phyloP scores from a whole-genome alignment of 2,888 invertebrate species.

The Chrysolina oricalcia region DNA sequence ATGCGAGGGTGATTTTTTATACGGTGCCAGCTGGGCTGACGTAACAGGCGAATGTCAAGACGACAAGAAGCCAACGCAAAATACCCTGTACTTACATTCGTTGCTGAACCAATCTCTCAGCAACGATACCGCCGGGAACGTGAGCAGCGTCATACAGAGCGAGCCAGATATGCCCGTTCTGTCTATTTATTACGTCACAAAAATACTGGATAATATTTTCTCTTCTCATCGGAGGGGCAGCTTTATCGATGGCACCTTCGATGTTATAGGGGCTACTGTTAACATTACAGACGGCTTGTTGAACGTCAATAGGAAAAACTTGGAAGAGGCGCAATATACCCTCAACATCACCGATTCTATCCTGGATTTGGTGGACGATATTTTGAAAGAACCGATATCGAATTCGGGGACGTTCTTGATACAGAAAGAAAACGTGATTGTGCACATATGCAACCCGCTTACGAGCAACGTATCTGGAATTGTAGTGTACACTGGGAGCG shows the following conservation, averaged over 20 bases:
- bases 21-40: slow-evolving; percentile 75
- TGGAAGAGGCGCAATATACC: slow-evolving; percentile 71
- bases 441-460: slow-evolving; percentile 74
- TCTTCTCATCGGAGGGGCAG: background rate
- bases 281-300: slow-evolving; percentile 69
- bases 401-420: slow-evolving; percentile 51
- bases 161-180: slow-evolving; percentile 58
- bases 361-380: slow-evolving; percentile 75
- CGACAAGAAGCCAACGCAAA: slow-evolving; percentile 45
- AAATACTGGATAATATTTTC: slow-evolving; percentile 54
- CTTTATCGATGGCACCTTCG: slow-evolving; percentile 65
- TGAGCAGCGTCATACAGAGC: slow-evolving; percentile 54
- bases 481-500: slow-evolving; percentile 65
- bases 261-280: slow-evolving; percentile 66
- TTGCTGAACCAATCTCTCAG: slow-evolving; percentile 49
- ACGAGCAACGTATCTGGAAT: slow-evolving; percentile 74
- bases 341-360: slow-evolving; percentile 80
- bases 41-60: slow-evolving; percentile 63
- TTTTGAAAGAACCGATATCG: slow-evolving; percentile 70
- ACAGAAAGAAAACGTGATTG: slow-evolving; percentile 69
- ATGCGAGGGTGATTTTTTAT: slow-evolving; percentile 76
- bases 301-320: slow-evolving; percentile 48
- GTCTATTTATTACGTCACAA: slow-evolving; percentile 64
- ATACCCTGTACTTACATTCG: slow-evolving; percentile 55
- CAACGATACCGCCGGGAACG: slow-evolving; percentile 53